phyloP scores from a whole-genome alignment of 2,888 invertebrate species.

The Epinotia demarniana region DNA sequence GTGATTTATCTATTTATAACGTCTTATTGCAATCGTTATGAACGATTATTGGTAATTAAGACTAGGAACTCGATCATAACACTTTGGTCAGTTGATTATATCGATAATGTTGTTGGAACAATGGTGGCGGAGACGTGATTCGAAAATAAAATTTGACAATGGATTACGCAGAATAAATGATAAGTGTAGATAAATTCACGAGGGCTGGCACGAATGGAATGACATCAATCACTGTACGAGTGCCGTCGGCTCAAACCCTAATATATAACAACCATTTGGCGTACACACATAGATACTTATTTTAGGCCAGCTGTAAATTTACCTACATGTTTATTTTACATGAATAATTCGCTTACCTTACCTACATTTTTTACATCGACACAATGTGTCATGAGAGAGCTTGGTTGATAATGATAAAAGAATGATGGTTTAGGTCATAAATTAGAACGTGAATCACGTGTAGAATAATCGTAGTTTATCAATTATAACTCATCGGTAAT shows the following conservation, averaged over 20 bases:
- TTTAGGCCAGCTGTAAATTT: no score
- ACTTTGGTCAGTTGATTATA: conserved; percentile 24
- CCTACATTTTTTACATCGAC: not conserved
- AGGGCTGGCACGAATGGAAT: not conserved
- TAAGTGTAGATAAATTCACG: not conserved
- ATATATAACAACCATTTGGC: no score
- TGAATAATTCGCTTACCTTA: no score
- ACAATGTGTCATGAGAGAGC: not conserved
- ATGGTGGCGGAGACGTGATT: conserved; percentile 36
- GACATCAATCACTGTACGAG: not conserved
- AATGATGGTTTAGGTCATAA: conserved; percentile 25
- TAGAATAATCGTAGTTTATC: conserved; percentile 19
- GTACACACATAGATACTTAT: no score
- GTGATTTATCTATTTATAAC: not conserved
- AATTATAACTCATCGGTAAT: conserved; percentile 20
- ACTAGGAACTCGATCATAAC: conserved; percentile 39
- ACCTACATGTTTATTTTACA: no score
- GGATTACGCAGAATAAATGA: conserved; percentile 2
- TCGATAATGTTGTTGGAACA: conserved; percentile 37
- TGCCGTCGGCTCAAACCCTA: not conserved
- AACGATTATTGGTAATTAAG: conserved; percentile 33
- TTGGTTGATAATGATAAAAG: not conserved
- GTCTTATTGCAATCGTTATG: conserved; percentile 5
- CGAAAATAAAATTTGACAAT: conserved; percentile 22
- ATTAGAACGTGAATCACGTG: conserved; percentile 12